Base-by-base conservation (phyloP, 1,140 invertebrate genomes). In the Drosophila trapezifrons region DNA sequence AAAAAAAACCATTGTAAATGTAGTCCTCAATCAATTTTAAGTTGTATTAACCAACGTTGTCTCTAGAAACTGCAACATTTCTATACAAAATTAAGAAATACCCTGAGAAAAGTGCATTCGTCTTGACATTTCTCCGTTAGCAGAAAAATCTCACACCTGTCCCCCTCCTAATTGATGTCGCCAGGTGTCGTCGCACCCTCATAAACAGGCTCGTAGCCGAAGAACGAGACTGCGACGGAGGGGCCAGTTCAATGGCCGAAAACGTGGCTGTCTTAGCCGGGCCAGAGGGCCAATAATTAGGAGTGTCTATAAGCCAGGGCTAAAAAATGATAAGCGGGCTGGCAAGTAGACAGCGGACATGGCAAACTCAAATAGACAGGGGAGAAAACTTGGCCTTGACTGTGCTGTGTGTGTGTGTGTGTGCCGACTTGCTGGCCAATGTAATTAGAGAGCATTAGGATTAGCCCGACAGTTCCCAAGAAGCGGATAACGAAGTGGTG, bases 371-470 rank as follows among this genome's bases (percentile, higher is more conserved):
- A 69, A 66, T 45, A 66, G 60, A 43, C 60, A 69, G 38, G 47
- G 54, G 37, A 42, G 42, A 59, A 29, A 62, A 58, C 77, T 59
- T 64, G 56, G 67, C 40, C 70, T 71, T 66, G 75, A 59, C 71
- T 64, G 58, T 56, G 60, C 55, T 67, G 67, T 54, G 52, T 57
- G 46, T 63, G 65, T 59, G 49, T 67, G 67, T 54, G 52, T 57
- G 46, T 63, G 65, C 56, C 67, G 64, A 54, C 63, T 59, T 59
- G 13, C 55, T 58, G 65, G 58, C 66, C 78, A 83, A 89, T 89
- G 84, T 87, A 87, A 87, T 87, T 89, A 87, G 84, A 89, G 77
- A 80, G 84, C 80, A 83, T 87, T 89, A 80, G 80, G 84, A 84
- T 87, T 87, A 87, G 62, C 55, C 82, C 54, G 63, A 81, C 65